Conservation (phyloP, 1,140 invertebrate species). For the Bombus turneri region DNA sequence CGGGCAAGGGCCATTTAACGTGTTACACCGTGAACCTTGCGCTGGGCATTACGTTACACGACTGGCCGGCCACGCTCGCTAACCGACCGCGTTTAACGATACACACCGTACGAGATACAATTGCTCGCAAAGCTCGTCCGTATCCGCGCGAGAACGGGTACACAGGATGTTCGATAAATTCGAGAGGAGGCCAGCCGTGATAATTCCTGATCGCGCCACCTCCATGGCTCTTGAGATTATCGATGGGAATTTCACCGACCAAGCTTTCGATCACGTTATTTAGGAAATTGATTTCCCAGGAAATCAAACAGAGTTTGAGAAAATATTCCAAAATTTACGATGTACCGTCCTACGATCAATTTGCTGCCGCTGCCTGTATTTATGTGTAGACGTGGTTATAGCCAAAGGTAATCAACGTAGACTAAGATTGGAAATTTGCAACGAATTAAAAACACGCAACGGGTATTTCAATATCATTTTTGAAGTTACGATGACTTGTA, state of each 20-base stretch:
- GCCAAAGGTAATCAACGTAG: neutral
- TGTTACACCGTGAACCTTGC: slow-evolving; percentile 53
- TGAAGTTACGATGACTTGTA: neutral
- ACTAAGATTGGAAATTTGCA: neutral
- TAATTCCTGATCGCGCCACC: neutral
- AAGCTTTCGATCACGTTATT: neutral
- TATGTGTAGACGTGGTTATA: neutral
- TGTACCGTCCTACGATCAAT: neutral
- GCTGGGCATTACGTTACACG: slow-evolving; percentile 45
- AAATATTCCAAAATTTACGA: neutral
- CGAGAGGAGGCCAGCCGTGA: slow-evolving; percentile 22
- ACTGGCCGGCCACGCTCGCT: slow-evolving; percentile 41
- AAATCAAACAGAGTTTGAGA: neutral
- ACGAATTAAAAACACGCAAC: neutral
- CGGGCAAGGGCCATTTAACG: slow-evolving; percentile 54
- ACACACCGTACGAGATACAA: slow-evolving; percentile 38
- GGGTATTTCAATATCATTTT: neutral
- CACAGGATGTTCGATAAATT: slow-evolving; percentile 45
- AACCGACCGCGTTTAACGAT: slow-evolving; percentile 50
- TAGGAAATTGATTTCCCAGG: neutral
- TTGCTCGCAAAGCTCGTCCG: slow-evolving; percentile 34
- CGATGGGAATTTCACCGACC: neutral
- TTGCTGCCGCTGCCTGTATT: too few relatives aligned
- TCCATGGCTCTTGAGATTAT: neutral
- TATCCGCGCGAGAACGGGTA: slow-evolving; percentile 34